Percentiles rank a stretch among this genome's conserved stretches.
phyloP scores from a whole-genome alignment of 2,888 invertebrate genomes.

The Mantis religiosa region DNA sequence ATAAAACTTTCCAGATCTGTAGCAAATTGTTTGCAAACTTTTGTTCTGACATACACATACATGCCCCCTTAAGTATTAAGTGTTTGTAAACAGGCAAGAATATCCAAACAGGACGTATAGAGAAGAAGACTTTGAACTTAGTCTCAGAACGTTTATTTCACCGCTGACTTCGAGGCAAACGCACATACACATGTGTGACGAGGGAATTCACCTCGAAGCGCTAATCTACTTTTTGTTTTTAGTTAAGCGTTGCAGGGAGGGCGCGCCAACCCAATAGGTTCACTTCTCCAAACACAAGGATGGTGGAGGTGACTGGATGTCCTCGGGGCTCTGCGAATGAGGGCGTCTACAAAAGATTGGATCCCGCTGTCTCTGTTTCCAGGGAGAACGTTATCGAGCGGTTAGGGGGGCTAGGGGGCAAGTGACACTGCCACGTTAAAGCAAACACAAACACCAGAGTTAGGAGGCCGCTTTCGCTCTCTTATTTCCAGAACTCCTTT shows the following conservation, averaged over 20 bases:
- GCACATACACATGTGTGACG: background rate
- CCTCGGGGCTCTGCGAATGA: background rate
- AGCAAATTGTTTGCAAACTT: too few relatives aligned
- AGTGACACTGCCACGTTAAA: background rate
- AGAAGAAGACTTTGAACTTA: background rate
- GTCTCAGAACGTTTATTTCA: background rate
- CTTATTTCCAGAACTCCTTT: background rate
- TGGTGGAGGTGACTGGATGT: background rate
- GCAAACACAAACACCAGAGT: background rate
- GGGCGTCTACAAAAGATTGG: background rate
- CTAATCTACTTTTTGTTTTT: background rate
- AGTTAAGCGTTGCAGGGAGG: background rate
- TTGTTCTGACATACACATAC: too few relatives aligned
- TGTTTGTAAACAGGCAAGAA: too few relatives aligned
- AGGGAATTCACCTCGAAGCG: background rate
- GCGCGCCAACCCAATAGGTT: background rate
- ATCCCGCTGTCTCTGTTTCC: background rate
- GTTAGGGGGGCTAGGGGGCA: background rate
- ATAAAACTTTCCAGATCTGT: too few relatives aligned
- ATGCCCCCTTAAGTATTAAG: too few relatives aligned
- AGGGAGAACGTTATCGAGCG: background rate
- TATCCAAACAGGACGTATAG: too few relatives aligned
- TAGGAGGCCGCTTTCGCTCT: background rate
- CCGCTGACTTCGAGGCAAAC: background rate
- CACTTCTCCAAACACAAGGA: background rate